Base-by-base conservation (phyloP, 2,113 vertebrate genomes). In the Numida meleagris region DNA sequence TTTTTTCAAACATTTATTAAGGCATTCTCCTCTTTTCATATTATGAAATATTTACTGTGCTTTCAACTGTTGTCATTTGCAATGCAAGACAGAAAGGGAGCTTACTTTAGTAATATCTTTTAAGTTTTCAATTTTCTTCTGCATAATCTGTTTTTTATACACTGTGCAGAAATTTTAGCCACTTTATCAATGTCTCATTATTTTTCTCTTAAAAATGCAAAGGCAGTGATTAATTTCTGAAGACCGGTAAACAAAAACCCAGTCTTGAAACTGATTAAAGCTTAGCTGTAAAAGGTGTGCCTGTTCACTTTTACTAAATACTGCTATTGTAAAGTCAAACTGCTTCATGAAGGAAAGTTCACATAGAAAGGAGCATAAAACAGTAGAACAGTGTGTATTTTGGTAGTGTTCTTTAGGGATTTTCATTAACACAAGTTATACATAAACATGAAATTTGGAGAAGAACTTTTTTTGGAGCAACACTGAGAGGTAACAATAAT, bases 121-220 rank as follows among this genome's bases (percentile, higher is more conserved):
- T 90, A 94, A 86, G 40, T 79, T 94, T 94, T 95, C 77, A 36
- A 70, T 96, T 85, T 96, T 71, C 38, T 95, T 97, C 85, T 97
- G 61, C 85, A 94, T 97, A 97, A 96, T 96, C 88, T 95, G 90
- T 96, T 97, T 97, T 97, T 98, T 97, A 97, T 96, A 96, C 57
- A 95, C 82, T 96, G 82, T 95, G 96, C 86, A 97, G 76, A 97
- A 98, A 98, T 97, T 90, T 73, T 95, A 97, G 48, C 71, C 85
- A 96, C 96, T 98, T 98, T 93, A 98, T 98, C 98, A 98, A 88
- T 92, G 96, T 98, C 97, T 98, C 97, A 97, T 97, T 98, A 98
- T 96, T 97, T 98, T 97, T 92, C 86, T 97, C 77, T 97, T 96
- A 98, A 97, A 89, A 97, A 90, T 96, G 70, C 75, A 95, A 38